Conservation (phyloP, 1,140 invertebrate genomes). For the Drosophila malerkotliana region DNA sequence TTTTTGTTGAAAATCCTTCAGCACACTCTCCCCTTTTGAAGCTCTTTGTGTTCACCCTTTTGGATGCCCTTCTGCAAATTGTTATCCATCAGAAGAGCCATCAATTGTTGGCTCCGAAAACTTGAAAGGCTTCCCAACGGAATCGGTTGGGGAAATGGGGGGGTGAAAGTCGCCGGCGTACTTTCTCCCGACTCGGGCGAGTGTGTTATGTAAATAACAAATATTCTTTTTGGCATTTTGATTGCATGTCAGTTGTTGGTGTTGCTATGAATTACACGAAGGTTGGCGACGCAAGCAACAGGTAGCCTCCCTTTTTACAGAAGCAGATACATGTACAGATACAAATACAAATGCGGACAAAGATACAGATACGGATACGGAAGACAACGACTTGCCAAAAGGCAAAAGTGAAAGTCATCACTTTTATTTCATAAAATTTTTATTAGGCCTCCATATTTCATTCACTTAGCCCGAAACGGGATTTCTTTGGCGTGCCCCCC, state of each 20-base stretch:
- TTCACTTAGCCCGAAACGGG: conserved; percentile 65
- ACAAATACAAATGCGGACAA: not conserved
- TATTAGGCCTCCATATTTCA: conserved; percentile 79
- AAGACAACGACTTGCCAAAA: conserved; percentile 17
- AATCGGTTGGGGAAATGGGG: too few relatives aligned
- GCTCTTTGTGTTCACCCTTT: not conserved
- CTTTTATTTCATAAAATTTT: conserved; percentile 81
- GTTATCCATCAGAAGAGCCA: conserved; percentile 31
- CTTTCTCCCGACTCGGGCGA: not conserved
- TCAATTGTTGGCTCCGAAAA: conserved; percentile 28
- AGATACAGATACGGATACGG: not conserved
- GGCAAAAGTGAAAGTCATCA: conserved; percentile 77
- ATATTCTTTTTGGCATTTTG: conserved; percentile 56
- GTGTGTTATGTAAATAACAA: conserved; percentile 45
- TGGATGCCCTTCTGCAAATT: conserved; percentile 15
- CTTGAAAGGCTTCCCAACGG: conserved; percentile 22
- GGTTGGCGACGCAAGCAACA: conserved; percentile 37
- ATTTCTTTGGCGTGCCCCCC: not conserved
- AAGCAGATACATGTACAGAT: conserved; percentile 3
- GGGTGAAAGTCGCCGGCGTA: not conserved
- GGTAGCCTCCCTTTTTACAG: conserved; percentile 12
- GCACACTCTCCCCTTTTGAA: too few relatives aligned
- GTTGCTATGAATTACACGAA: conserved; percentile 37
- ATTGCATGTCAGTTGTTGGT: conserved; percentile 50
- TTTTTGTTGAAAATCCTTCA: too few relatives aligned